Percentiles rank a stretch among this genome's conserved stretches.
These are phyloP conservation scores for Oedothorax gibbosus DNA, from an alignment of 1,140 invertebrate genomes.

Conservation along the genomic window DNA sequence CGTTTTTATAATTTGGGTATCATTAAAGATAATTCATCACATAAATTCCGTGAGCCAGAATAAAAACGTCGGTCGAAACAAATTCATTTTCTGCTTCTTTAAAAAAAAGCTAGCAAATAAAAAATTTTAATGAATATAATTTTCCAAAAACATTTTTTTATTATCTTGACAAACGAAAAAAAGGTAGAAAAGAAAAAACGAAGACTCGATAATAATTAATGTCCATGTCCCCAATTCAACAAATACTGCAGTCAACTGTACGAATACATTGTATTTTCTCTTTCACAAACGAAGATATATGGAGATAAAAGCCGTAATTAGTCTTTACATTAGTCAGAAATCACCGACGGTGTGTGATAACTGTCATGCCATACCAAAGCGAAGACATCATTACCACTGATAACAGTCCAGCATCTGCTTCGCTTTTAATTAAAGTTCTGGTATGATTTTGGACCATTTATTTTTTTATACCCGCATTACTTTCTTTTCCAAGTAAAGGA, in stretches of 20 bases:
- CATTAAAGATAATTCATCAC: too few relatives aligned
- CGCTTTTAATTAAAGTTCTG: constrained; percentile 53
- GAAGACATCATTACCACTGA: constrained; percentile 49
- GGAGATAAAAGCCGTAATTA: constrained; percentile 45
- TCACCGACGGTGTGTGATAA: constrained; percentile 20
- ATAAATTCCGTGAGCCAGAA: too few relatives aligned
- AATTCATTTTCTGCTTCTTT: too few relatives aligned
- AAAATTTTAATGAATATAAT: too few relatives aligned
- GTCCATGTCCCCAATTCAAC: neutral
- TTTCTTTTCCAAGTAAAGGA: neutral
- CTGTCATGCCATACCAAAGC: constrained; percentile 34
- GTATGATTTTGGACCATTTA: neutral
- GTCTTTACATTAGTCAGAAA: constrained; percentile 22
- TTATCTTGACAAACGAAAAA: too few relatives aligned
- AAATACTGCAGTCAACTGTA: constrained; percentile 16
- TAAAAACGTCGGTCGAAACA: too few relatives aligned
- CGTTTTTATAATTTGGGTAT: too few relatives aligned
- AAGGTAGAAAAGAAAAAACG: too few relatives aligned
- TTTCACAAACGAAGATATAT: constrained; percentile 2
- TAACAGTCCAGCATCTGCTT: constrained; percentile 50
- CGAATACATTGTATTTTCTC: constrained; percentile 4
- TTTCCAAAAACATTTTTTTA: too few relatives aligned
- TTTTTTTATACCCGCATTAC: neutral
- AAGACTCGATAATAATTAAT: constrained; percentile 14
- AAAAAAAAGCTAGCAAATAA: too few relatives aligned